Percentiles rank a stretch among this genome's conserved stretches.
Conservation (phyloP, 2,888 invertebrate genomes). For the Arge pagana region DNA sequence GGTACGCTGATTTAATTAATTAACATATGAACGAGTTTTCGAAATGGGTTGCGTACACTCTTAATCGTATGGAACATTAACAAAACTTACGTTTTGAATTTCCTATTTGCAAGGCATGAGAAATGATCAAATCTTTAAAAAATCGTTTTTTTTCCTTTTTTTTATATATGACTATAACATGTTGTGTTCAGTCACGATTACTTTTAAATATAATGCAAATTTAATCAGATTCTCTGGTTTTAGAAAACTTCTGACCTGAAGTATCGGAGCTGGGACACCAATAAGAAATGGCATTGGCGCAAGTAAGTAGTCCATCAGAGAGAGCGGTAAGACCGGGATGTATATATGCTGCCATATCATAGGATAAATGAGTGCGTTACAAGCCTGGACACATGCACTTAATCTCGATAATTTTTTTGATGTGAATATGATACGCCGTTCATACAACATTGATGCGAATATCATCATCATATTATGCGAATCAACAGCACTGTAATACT, state of each 20-base stretch:
- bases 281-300: conserved; percentile 99
- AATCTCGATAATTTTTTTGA: conserved; percentile 87
- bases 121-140: not conserved
- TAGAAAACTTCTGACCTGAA: conserved; percentile 64
- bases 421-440: conserved; percentile 90
- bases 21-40: too few relatives aligned
- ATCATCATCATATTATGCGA: conserved; percentile 92
- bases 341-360: conserved; percentile 99
- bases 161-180: not conserved
- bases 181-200: too few relatives aligned
- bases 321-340: conserved; percentile 90
- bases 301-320: conserved; percentile 84
- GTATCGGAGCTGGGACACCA: conserved; percentile 86
- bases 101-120: not conserved
- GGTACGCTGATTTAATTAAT: too few relatives aligned
- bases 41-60: too few relatives aligned
- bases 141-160: not conserved
- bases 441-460: conserved; percentile 94
- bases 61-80: not conserved
- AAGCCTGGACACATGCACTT: conserved; percentile 92
- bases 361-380: conserved; percentile 92
- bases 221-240: conserved; percentile 1
- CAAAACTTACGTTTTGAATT: not conserved
- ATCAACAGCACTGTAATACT: conserved; percentile 98
- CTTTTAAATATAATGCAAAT: not conserved